phyloP scores from a whole-genome alignment of 2,113 vertebrate species.

The Pogonocichla stellata region DNA sequence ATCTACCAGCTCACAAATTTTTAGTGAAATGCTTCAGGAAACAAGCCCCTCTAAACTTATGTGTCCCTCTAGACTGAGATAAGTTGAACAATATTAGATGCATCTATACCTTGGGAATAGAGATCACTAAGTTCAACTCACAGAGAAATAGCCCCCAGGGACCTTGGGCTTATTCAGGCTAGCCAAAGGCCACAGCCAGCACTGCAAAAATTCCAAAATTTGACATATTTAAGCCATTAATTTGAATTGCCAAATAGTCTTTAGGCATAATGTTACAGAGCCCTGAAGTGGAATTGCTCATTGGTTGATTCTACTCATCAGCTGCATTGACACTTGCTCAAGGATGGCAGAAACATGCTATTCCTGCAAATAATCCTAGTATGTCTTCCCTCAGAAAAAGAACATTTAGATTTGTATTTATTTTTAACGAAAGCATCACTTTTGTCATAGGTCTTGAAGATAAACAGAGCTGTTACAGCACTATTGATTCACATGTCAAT shows the following conservation, averaged over 20 bases:
- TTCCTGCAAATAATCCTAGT: neutral
- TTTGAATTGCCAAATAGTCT: slow-evolving; percentile 55
- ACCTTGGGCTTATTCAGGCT: neutral
- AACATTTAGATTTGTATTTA: neutral
- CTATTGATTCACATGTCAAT: neutral
- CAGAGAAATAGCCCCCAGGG: slow-evolving; percentile 2
- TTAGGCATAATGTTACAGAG: neutral
- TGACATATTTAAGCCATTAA: slow-evolving; percentile 48
- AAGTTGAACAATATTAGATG: slow-evolving; percentile 23
- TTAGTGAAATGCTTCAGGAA: slow-evolving; percentile 14
- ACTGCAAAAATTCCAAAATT: slow-evolving; percentile 42
- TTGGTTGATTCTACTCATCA: slow-evolving; percentile 40
- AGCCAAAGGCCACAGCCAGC: slow-evolving; percentile 53
- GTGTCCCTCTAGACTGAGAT: slow-evolving; percentile 52
- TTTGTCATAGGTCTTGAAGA: neutral
- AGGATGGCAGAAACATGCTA: neutral
- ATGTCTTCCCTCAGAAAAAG: neutral
- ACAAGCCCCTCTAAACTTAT: neutral
- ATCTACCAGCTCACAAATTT: neutral
- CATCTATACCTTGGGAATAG: slow-evolving; percentile 54
- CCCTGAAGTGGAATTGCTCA: slow-evolving; percentile 29
- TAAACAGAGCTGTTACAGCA: neutral
- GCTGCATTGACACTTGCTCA: slow-evolving; percentile 23
- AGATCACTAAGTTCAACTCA: slow-evolving; percentile 39
- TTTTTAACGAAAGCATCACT: neutral